These are phyloP conservation scores for Panurus biarmicus DNA, from an alignment of 2,113 vertebrate genomes.

Conservation along the genomic window DNA sequence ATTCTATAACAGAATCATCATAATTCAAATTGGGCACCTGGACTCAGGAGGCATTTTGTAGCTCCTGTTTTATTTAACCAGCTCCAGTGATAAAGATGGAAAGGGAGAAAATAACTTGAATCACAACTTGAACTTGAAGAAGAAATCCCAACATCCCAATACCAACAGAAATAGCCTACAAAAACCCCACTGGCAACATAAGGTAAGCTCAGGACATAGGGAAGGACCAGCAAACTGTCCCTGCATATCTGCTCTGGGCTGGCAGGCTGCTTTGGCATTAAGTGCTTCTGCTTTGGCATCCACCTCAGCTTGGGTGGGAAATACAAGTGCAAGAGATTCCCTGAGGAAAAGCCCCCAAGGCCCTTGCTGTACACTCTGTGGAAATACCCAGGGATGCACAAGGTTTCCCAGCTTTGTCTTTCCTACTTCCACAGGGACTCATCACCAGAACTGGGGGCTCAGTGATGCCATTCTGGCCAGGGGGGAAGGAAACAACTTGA, in stretches of 20 bases:
- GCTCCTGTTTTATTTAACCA: neutral
- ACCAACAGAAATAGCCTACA: neutral
- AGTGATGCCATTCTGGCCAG: neutral
- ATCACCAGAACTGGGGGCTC: fast-evolving
- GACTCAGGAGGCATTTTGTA: neutral
- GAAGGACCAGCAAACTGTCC: neutral
- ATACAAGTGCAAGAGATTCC: neutral
- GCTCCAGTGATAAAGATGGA: neutral
- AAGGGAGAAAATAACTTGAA: neutral
- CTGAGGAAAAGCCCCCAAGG: neutral
- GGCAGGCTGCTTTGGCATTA: neutral
- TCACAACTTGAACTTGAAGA: neutral
- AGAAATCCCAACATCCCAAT: neutral
- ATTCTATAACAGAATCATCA: neutral
- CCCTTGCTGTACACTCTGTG: fast-evolving
- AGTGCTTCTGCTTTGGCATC: neutral
- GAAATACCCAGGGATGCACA: neutral
- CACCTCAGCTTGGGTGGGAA: neutral
- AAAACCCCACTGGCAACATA: neutral
- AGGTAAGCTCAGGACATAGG: neutral
- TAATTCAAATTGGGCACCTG: neutral
- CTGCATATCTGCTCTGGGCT: fast-evolving
- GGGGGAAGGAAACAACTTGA: neutral
- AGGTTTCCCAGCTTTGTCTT: neutral
- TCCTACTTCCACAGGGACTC: neutral